These are phyloP conservation scores for Epinotia nisella DNA, from an alignment of 2,888 invertebrate species.

Conservation along the genomic window DNA sequence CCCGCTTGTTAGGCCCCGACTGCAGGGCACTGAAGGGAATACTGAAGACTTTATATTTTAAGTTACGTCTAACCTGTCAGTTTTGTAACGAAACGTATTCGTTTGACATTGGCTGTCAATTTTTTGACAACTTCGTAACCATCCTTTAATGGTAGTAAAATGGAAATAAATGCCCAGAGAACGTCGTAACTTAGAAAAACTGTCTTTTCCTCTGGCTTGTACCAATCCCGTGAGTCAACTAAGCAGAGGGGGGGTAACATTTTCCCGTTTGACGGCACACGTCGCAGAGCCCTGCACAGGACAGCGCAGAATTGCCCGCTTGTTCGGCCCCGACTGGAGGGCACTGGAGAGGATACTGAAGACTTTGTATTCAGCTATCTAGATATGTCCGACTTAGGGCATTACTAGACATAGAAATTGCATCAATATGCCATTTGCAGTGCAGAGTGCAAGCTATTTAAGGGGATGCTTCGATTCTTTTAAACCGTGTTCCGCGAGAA, in stretches of 20 bases:
- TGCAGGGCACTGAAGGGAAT: too few species aligned
- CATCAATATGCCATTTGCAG: too few species aligned
- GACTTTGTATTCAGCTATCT: neutral
- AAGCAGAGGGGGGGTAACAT: conserved; percentile 75
- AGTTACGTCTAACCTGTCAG: too few species aligned
- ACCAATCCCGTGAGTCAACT: conserved; percentile 71
- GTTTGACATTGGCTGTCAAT: too few species aligned
- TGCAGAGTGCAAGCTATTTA: too few species aligned
- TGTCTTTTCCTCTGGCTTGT: conserved; percentile 17
- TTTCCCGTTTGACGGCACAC: conserved; percentile 84
- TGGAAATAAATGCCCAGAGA: neutral
- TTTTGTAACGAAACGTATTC: too few species aligned
- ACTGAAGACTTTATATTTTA: too few species aligned
- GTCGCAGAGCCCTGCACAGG: conserved; percentile 83
- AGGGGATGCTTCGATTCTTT: too few species aligned
- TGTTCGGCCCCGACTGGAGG: conserved; percentile 50
- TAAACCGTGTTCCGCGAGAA: too few species aligned
- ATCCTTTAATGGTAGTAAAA: too few species aligned
- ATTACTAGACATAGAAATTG: too few species aligned
- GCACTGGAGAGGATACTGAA: conserved; percentile 26
- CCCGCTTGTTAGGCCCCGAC: neutral
- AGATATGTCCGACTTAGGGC: neutral
- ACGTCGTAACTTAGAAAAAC: neutral
- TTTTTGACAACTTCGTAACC: too few species aligned
- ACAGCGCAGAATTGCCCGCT: conserved; percentile 82